Conservation (phyloP, 1,140 invertebrate genomes). For the Teleogryllus occipitalis region DNA sequence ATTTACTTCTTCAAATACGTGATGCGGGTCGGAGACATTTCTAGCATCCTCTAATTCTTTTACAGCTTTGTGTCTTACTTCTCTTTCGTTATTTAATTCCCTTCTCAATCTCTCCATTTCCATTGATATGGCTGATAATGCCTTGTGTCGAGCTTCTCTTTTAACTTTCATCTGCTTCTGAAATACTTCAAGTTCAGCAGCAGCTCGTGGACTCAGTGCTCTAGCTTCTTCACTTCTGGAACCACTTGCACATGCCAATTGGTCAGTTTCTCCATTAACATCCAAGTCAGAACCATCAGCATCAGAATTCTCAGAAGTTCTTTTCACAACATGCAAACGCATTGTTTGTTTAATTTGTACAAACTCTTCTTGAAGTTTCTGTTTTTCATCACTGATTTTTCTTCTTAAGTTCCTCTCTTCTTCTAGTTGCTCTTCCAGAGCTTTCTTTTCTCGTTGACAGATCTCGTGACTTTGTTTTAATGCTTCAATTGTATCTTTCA, state of each 20-base stretch:
- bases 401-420: neutral
- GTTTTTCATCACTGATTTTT: neutral
- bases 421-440: neutral
- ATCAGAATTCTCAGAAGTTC: neutral
- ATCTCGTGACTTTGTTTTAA: neutral
- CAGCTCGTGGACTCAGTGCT: neutral
- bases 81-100: slow-evolving; percentile 38
- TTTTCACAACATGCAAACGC: neutral
- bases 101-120: slow-evolving; percentile 38
- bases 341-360: neutral
- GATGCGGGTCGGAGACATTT: neutral
- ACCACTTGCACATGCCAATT: no score
- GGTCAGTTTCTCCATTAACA: neutral
- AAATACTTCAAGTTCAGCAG: neutral
- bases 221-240: neutral
- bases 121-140: slow-evolving; percentile 38
- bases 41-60: neutral
- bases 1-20: neutral
- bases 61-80: slow-evolving; percentile 29
- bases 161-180: slow-evolving; percentile 30
- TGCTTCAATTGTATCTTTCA: neutral
- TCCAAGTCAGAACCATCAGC: neutral
- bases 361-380: neutral
- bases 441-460: neutral
- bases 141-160: slow-evolving; percentile 37